Percentiles rank a stretch among this genome's conserved stretches.
These are phyloP conservation scores for Drosophila sordidapex DNA, from an alignment of 2,888 invertebrate genomes.

Conservation along the genomic window DNA sequence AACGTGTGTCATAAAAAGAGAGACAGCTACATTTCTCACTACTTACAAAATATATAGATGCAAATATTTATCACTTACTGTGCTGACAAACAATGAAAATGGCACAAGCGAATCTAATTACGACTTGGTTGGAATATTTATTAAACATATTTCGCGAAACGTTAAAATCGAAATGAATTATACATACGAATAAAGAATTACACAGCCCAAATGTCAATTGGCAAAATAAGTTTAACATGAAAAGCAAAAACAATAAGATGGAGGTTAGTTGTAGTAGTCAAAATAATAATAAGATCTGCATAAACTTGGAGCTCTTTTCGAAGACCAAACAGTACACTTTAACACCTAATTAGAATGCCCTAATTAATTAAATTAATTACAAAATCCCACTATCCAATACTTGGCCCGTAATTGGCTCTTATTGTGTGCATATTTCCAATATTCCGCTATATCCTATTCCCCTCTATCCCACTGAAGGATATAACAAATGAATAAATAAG, in stretches of 20 bases:
- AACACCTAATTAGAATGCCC: background rate
- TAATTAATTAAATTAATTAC: background rate
- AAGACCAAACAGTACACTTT: background rate
- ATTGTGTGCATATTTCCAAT: background rate
- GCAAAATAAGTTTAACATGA: background rate
- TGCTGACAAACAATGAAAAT: background rate
- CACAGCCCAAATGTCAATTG: background rate
- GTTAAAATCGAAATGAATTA: background rate
- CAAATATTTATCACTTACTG: too few species aligned
- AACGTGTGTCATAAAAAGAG: too few species aligned
- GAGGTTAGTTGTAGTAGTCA: too few species aligned
- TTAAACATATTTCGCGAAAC: background rate
- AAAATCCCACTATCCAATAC: background rate
- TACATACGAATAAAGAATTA: too few species aligned
- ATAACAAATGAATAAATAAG: background rate
- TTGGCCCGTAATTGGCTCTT: background rate
- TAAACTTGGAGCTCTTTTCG: background rate
- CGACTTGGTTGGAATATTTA: too few species aligned
- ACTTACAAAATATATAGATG: background rate
- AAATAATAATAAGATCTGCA: background rate
- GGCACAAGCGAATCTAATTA: background rate
- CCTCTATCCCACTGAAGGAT: background rate
- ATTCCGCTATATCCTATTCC: background rate
- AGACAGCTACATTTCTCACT: too few species aligned
- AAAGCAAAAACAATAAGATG: background rate